Conservation (phyloP, 1,140 invertebrate species). For the Mercenaria mercenaria region DNA sequence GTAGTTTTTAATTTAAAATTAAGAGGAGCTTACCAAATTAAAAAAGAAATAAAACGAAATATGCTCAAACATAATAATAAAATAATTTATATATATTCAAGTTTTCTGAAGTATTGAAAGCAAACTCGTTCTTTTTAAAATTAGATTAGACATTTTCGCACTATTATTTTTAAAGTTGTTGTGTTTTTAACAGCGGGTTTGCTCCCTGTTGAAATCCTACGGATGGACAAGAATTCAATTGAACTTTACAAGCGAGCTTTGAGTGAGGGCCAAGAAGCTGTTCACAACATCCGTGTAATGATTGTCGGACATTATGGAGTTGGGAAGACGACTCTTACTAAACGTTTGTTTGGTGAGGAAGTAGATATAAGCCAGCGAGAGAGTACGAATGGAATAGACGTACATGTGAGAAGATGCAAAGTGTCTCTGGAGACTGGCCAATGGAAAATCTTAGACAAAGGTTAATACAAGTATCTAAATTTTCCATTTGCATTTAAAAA, state of each 20-base stretch:
- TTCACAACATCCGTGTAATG: not conserved
- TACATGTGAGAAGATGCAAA: conserved; percentile 1
- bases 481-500: too few species aligned
- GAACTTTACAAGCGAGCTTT: conserved; percentile 3
- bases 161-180: too few species aligned
- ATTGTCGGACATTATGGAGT: conserved; percentile 18
- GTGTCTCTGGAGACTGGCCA: conserved; percentile 2
- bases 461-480: not conserved
- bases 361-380: not conserved
- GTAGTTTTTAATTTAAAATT: too few species aligned
- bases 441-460: not conserved
- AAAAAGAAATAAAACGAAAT: too few species aligned
- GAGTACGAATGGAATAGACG: conserved; percentile 30
- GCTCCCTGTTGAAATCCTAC: not conserved
- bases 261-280: not conserved
- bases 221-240: conserved; percentile 1
- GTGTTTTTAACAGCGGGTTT: not conserved
- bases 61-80: too few species aligned
- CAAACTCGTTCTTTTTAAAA: too few species aligned
- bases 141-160: too few species aligned
- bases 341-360: not conserved
- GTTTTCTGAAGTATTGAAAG: too few species aligned
- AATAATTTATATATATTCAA: too few species aligned
- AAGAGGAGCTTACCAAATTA: too few species aligned
- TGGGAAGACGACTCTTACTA: conserved; percentile 17